Conservation (phyloP, 2,797 vertebrate genomes). For the Falco berigora region DNA sequence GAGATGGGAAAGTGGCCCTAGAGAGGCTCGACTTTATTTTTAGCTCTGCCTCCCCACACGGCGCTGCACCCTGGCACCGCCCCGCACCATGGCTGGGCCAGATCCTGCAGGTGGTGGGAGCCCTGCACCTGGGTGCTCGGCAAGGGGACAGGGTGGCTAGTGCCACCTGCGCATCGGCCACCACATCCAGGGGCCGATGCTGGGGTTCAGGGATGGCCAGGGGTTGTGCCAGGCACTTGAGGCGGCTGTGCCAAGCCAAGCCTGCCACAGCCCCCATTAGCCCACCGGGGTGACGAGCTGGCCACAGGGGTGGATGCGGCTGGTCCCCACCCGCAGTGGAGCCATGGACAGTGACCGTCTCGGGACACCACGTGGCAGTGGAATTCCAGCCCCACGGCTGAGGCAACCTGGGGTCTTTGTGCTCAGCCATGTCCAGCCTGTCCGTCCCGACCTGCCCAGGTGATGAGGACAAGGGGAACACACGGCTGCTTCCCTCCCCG, state of each 20-base stretch:
- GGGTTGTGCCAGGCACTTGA: not conserved
- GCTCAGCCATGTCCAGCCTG: not conserved
- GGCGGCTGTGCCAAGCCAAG: not conserved
- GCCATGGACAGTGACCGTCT: not conserved
- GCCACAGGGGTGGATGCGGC: not conserved
- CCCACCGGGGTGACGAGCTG: fast-evolving
- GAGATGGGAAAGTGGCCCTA: not conserved
- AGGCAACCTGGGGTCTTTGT: not conserved
- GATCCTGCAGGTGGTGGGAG: not conserved
- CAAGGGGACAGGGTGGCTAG: not conserved
- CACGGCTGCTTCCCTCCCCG: not conserved
- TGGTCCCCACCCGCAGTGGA: not conserved
- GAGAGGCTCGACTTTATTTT: slow-evolving; percentile 18
- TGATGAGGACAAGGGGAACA: not conserved
- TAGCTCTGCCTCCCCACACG: not conserved
- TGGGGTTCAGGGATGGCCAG: not conserved
- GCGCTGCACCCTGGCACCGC: not conserved
- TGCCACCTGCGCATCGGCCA: not conserved
- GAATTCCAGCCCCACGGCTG: not conserved
- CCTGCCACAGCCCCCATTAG: not conserved
- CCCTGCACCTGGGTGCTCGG: not conserved
- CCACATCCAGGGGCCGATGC: not conserved
- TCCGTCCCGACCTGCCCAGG: not conserved
- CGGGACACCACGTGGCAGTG: not conserved
- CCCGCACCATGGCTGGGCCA: fast-evolving